Conservation (phyloP, 2,113 vertebrate genomes). For the Poecile atricapillus region DNA sequence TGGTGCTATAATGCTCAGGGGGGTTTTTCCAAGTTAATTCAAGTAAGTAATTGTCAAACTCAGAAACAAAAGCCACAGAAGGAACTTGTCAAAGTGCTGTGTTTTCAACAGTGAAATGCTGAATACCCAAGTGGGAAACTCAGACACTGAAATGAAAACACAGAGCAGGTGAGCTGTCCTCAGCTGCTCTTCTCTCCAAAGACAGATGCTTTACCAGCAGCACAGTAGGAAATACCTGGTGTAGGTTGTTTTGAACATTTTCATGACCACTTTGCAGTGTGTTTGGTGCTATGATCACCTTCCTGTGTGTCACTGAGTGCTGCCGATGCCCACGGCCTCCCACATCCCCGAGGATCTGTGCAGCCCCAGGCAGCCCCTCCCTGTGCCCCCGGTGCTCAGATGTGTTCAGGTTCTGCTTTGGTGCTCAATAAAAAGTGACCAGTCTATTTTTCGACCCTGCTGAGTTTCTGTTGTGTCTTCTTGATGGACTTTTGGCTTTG, state of each 20-base stretch:
- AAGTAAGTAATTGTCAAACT: background rate
- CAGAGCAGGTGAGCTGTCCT: background rate
- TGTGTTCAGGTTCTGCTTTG: background rate
- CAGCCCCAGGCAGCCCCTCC: background rate
- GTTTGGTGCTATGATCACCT: slow-evolving; percentile 30
- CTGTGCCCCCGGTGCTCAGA: background rate
- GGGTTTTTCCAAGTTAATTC: background rate
- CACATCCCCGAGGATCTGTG: background rate
- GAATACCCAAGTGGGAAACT: background rate
- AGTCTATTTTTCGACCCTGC: background rate
- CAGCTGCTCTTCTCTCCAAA: background rate
- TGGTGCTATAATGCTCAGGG: slow-evolving; percentile 24
- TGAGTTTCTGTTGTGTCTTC: background rate
- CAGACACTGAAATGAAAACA: background rate
- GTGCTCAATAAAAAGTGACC: slow-evolving; percentile 64
- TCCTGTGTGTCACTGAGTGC: background rate
- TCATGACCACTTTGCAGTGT: background rate
- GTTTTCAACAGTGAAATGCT: background rate
- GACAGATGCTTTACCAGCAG: background rate
- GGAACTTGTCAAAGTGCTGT: background rate
- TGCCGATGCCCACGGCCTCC: background rate
- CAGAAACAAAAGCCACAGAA: background rate
- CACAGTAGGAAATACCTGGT: background rate
- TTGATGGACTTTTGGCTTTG: accelerated
- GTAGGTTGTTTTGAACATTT: background rate